Evolutionary conservation across 2,888 invertebrate genomes (phyloP).

Genomic region (Andrena hattorfiana): DNA sequence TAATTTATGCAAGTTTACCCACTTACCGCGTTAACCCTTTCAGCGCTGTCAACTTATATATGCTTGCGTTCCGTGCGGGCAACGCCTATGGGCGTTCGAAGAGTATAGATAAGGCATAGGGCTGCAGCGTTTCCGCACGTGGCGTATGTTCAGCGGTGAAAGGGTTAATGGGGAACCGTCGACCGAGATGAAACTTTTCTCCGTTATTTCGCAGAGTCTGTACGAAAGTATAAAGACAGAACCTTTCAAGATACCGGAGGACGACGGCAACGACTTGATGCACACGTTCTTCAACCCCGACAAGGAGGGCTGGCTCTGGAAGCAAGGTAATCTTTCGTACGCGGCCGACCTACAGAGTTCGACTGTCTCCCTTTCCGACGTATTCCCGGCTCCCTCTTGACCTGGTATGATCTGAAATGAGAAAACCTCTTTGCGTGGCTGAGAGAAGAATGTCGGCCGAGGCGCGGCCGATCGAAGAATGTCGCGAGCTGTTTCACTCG

Average conservation of each 20-base stretch:
- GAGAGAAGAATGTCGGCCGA: slow-evolving; percentile 39
- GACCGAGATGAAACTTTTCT: background rate
- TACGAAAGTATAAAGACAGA: slow-evolving; percentile 99
- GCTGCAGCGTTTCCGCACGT: no score
- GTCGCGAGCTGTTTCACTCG: slow-evolving; percentile 18
- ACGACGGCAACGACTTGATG: slow-evolving; percentile 99
- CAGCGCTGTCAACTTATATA: no score
- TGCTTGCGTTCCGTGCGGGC: no score
- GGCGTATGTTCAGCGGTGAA: no score
- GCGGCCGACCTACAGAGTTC: slow-evolving; percentile 11
- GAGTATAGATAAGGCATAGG: no score
- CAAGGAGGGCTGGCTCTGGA: slow-evolving; percentile 99
- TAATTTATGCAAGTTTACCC: no score
- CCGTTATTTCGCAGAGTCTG: slow-evolving; percentile 89
- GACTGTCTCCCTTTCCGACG: slow-evolving; percentile 13
- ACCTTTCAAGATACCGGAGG: slow-evolving; percentile 99
- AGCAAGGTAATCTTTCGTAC: slow-evolving; percentile 90
- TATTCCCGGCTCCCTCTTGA: slow-evolving; percentile 38
- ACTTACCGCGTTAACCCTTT: no score
- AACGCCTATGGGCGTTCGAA: no score
- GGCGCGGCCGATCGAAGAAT: slow-evolving; percentile 36
- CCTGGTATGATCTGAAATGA: slow-evolving; percentile 49
- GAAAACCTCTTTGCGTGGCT: slow-evolving; percentile 45
- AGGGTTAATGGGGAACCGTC: background rate
- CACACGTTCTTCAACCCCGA: slow-evolving; percentile 99